These are phyloP conservation scores for Pogonomyrmex barbatus DNA, from an alignment of 1,140 invertebrate genomes.

Conservation along the genomic window DNA sequence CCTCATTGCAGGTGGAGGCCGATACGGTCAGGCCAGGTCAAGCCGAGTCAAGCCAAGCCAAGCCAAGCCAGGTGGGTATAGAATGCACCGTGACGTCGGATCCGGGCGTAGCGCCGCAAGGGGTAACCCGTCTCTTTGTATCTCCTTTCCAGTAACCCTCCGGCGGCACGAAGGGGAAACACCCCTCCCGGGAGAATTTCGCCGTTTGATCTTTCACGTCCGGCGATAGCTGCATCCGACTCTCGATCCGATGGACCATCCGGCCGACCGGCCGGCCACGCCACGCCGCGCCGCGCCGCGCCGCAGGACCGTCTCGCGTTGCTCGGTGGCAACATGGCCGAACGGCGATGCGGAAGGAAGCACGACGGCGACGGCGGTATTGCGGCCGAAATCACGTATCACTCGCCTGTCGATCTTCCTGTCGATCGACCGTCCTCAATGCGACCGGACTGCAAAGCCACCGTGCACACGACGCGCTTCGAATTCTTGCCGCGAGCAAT, in stretches of 20 bases:
- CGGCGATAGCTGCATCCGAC: constrained; percentile 60
- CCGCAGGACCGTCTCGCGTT: background rate
- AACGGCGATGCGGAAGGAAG: constrained; percentile 31
- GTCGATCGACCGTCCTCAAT: constrained; percentile 8
- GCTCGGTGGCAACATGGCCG: background rate
- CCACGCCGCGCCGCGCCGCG: too few relatives aligned
- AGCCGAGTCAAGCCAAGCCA: background rate
- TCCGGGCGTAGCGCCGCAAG: constrained; percentile 59
- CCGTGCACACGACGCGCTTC: constrained; percentile 6
- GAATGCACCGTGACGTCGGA: background rate
- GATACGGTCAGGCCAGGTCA: constrained; percentile 39
- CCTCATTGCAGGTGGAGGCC: constrained; percentile 67
- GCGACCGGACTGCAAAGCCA: background rate
- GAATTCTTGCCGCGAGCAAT: constrained; percentile 27
- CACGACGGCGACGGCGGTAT: background rate
- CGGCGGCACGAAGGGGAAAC: constrained; percentile 50
- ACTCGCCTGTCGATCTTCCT: background rate
- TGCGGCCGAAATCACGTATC: constrained; percentile 42
- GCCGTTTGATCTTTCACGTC: constrained; percentile 75
- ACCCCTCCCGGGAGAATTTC: constrained; percentile 72
- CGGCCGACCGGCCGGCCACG: background rate
- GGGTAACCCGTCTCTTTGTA: constrained; percentile 66
- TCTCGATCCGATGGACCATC: constrained; percentile 16
- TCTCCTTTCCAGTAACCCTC: constrained; percentile 67
- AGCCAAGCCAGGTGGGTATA: constrained; percentile 62